These are phyloP conservation scores for Yponomeuta cagnagella DNA, from an alignment of 2,888 invertebrate genomes.

Conservation along the genomic window DNA sequence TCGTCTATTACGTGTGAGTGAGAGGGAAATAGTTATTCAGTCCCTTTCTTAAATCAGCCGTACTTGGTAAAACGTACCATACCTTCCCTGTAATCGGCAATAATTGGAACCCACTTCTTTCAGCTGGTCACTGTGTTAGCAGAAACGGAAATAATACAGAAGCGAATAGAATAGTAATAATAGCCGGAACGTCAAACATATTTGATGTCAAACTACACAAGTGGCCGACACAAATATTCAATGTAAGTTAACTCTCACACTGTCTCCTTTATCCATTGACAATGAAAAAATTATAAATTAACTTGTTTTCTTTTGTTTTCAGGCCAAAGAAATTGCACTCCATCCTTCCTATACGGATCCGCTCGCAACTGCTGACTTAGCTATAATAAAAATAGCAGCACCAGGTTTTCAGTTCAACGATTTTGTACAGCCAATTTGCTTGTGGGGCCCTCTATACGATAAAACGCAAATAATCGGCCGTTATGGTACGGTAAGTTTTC, in stretches of 20 bases:
- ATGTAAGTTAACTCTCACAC: conserved; percentile 33
- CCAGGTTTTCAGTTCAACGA: conserved; percentile 43
- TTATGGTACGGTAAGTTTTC: conserved; percentile 46
- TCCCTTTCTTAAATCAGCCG: background rate
- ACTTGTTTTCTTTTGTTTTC: conserved; percentile 22
- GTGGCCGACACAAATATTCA: conserved; percentile 34
- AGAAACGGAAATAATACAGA: conserved; percentile 31
- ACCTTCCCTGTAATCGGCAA: background rate
- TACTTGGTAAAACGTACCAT: background rate
- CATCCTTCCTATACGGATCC: conserved; percentile 48
- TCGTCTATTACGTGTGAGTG: background rate
- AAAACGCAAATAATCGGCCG: conserved; percentile 46
- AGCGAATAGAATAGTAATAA: conserved; percentile 35
- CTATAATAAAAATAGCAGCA: conserved; percentile 47
- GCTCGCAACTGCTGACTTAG: conserved; percentile 54
- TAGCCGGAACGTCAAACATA: conserved; percentile 52
- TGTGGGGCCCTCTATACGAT: conserved; percentile 63
- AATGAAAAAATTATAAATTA: background rate
- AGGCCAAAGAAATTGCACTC: conserved; percentile 50
- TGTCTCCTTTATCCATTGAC: background rate
- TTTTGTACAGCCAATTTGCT: conserved; percentile 60
- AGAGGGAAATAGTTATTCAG: background rate
- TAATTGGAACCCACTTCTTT: conserved; percentile 17
- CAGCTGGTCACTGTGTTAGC: conserved; percentile 59
- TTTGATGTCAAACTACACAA: conserved; percentile 39